Evolutionary conservation across 2,797 vertebrate genomes (phyloP), one percentile per base, ranked within the genome.

Genomic region (Sciurus carolinensis): DNA sequence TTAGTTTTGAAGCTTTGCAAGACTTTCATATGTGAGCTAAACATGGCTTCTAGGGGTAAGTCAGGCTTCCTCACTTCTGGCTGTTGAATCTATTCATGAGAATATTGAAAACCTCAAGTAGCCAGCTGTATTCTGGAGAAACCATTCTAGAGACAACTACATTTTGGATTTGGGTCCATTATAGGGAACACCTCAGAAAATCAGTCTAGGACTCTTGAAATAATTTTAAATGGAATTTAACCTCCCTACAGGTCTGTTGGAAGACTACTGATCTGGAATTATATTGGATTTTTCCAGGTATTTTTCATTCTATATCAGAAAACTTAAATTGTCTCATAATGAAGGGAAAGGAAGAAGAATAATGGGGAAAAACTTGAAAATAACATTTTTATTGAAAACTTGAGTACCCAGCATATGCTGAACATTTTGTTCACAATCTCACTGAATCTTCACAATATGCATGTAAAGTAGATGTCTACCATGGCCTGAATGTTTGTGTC

Each of bases 201-300:
- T 77, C 39, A 84, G 66, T 79, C 30, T 67, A 33, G 50, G 50
- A 79, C n/a, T 18, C 28, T 22, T 93, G 42, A 89, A 89, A 91
- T 88, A 72, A 67, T 88, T 96, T 92, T 76, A 84, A 94, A 75
- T 59, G 54, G 47, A 79, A 82, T 77, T 39, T 91, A 28, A 66
- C 76, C 30, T 82, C 12, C 12, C 44, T 50, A 28, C 12, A 77
- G 39, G 79, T 66, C 39, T 85, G 13, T 52, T n/a, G 33, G 30
- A 54, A 89, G 20, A 42, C n/a, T 92, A 79, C 47, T 76, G n/a
- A 95, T 86, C 17, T 54, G 39, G n/a, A 52, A 67, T 89, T 66
- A 66, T n/a, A 44, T 4, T 71, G 17, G 28, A 66, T 66, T 93
- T 93, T 95, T 93, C 88, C 39, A 66, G 39, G 24, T 52, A 20